Conservation (phyloP, 2,888 invertebrate genomes). For the Julus scanicus region DNA sequence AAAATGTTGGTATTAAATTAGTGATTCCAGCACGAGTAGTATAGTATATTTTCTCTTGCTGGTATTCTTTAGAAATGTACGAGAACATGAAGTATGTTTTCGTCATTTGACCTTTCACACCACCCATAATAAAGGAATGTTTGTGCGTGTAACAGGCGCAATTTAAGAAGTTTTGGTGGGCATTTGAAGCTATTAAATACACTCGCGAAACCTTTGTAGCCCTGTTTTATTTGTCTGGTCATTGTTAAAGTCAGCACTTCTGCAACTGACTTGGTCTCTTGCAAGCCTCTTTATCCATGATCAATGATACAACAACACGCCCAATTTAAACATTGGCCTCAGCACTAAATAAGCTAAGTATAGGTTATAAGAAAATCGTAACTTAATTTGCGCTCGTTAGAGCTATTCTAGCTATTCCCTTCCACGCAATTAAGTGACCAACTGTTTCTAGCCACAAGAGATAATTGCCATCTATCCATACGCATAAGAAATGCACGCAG, state of each 20-base stretch:
- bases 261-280: neutral
- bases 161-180: neutral
- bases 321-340: conserved; percentile 14
- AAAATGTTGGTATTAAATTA: no score
- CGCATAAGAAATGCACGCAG: neutral
- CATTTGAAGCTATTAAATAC: neutral
- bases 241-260: neutral
- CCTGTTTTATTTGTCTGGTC: neutral
- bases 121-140: no score
- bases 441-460: neutral
- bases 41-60: no score
- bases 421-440: conserved; percentile 4
- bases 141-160: neutral
- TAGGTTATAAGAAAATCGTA: neutral
- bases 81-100: no score
- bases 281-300: neutral
- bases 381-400: conserved; percentile 28
- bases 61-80: no score
- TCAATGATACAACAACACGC: neutral
- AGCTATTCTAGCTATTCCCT: neutral
- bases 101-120: no score
- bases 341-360: neutral
- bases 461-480: neutral
- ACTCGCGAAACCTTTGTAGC: neutral
- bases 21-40: no score